These are phyloP conservation scores for Leptopilina boulardi DNA, from an alignment of 1,140 invertebrate genomes.

Conservation along the genomic window DNA sequence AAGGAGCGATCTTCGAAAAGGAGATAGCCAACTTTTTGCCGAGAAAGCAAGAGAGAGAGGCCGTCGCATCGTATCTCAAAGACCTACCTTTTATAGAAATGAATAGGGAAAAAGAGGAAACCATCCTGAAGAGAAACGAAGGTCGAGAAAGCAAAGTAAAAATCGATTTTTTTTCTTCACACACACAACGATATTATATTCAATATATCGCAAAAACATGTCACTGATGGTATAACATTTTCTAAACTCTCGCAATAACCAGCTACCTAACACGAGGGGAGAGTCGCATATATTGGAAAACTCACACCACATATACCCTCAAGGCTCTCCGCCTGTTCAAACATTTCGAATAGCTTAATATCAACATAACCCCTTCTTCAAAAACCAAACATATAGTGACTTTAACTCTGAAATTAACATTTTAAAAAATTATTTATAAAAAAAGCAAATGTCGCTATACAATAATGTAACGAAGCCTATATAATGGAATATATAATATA, in stretches of 20 bases:
- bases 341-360: conserved; percentile 59
- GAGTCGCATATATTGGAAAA: conserved; percentile 17
- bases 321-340: conserved; percentile 39
- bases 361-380: conserved; percentile 44
- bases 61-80: not conserved
- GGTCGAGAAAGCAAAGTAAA: not conserved
- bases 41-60: too few relatives aligned
- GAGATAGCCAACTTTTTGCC: conserved; percentile 17
- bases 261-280: not conserved
- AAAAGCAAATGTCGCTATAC: not conserved
- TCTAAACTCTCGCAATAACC: conserved; percentile 58
- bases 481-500: not conserved
- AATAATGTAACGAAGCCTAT: not conserved
- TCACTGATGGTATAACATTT: conserved; percentile 60
- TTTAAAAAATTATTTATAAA: not conserved
- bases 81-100: not conserved
- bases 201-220: conserved; percentile 63
- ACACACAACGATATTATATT: too few relatives aligned
- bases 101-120: not conserved
- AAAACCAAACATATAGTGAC: not conserved
- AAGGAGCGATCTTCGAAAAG: conserved; percentile 2
- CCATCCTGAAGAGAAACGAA: not conserved
- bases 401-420: conserved; percentile 4
- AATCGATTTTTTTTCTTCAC: not conserved
- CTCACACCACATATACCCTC: not conserved